A percentile compares a stretch with the other conserved stretches of the same genome.
phyloP scores from a whole-genome alignment of 2,888 invertebrate species.

The Aphrophora alni region DNA sequence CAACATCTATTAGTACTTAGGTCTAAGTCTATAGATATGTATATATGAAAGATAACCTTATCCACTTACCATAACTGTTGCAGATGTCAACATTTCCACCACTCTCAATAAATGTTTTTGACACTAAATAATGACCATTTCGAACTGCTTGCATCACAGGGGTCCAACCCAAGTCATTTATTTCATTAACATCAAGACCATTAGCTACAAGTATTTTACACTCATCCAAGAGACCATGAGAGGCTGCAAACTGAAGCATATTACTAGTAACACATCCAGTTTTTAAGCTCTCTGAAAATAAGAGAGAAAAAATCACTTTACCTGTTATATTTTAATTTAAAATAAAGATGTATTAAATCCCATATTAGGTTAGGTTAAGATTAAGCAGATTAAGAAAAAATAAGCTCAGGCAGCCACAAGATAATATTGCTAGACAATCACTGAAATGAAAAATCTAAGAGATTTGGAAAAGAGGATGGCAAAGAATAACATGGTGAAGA shows the following conservation, averaged over 20 bases:
- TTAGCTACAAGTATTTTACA: neutral
- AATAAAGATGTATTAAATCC: neutral
- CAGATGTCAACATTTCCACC: neutral
- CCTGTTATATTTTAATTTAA: neutral
- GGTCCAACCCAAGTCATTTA: neutral
- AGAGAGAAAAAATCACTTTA: neutral
- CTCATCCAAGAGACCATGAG: neutral
- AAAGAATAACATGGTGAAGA: no score
- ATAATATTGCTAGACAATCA: no score
- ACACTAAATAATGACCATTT: constrained; percentile 1
- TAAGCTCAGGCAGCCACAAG: no score
- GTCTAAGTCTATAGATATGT: no score
- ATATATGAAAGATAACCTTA: no score
- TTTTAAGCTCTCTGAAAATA: neutral
- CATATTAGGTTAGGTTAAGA: neutral
- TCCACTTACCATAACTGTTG: neutral
- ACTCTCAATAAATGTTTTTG: neutral
- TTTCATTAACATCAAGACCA: neutral
- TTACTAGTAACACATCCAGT: neutral
- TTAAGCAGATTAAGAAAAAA: neutral
- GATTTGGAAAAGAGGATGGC: no score
- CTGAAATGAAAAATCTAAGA: no score
- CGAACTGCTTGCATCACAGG: neutral
- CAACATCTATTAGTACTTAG: no score
- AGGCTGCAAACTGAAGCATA: neutral